Conservation (phyloP, 2,113 vertebrate genomes). For the Eurypyga helias region DNA sequence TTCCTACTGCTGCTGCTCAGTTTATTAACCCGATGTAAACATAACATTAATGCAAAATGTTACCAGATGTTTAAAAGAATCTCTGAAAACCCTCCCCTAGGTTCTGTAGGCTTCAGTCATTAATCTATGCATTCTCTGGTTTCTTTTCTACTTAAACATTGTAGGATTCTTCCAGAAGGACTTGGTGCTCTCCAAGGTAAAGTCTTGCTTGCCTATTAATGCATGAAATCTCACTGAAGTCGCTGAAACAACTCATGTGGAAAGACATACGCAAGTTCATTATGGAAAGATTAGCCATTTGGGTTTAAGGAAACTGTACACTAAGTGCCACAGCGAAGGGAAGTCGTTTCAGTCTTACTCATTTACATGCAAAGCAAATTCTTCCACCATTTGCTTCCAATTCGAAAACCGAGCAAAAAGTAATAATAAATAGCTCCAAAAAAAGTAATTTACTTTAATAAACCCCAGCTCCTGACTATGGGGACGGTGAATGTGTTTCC, state of each 20-base stretch:
- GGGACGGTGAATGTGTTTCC: neutral
- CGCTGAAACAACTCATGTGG: slow-evolving; percentile 17
- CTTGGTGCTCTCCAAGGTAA: slow-evolving; percentile 52
- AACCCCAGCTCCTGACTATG: neutral
- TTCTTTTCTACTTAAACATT: slow-evolving; percentile 36
- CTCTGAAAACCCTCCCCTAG: slow-evolving; percentile 32
- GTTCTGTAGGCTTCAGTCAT: slow-evolving; percentile 22
- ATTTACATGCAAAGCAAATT: slow-evolving; percentile 48
- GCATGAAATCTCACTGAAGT: slow-evolving; percentile 42
- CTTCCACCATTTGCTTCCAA: slow-evolving; percentile 47
- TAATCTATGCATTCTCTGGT: slow-evolving; percentile 39
- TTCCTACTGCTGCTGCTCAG: neutral
- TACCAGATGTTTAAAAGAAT: slow-evolving; percentile 62
- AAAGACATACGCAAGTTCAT: slow-evolving; percentile 36
- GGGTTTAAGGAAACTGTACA: slow-evolving; percentile 16
- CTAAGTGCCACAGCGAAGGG: rapidly evolving
- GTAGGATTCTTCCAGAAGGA: slow-evolving; percentile 45
- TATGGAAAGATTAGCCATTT: slow-evolving; percentile 34
- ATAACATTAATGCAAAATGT: slow-evolving; percentile 50
- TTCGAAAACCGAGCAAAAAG: slow-evolving; percentile 14
- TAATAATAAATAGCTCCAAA: slow-evolving; percentile 17
- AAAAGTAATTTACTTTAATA: slow-evolving; percentile 6
- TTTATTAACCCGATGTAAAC: slow-evolving; percentile 62
- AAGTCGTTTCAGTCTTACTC: neutral
- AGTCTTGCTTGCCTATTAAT: neutral